A percentile compares a stretch with the other conserved stretches of the same genome.
phyloP scores from a whole-genome alignment of 2,888 invertebrate genomes.

The Odontocerum albicorne region DNA sequence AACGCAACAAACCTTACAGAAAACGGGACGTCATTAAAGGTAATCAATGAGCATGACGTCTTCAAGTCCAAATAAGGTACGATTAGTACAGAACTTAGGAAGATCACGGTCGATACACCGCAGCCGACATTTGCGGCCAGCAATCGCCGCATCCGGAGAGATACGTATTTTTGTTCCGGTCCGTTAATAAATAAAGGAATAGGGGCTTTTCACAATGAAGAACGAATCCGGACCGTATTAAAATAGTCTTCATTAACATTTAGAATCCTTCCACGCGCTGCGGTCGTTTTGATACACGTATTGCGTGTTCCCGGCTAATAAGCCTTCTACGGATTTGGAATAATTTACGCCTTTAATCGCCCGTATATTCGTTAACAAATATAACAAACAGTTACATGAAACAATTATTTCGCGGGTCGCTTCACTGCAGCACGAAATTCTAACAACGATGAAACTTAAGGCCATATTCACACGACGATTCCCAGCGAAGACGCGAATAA shows the following conservation, averaged over 20 bases:
- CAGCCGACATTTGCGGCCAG: too few species aligned
- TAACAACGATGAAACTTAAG: not conserved
- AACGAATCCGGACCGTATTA: not conserved
- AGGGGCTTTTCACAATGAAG: too few species aligned
- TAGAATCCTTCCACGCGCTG: constrained; percentile 11
- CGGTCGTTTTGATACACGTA: constrained; percentile 21
- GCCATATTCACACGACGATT: not conserved
- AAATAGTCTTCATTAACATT: constrained; percentile 26
- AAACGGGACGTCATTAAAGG: too few species aligned
- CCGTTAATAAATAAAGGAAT: too few species aligned
- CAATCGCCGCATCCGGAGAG: too few species aligned
- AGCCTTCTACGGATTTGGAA: constrained; percentile 26
- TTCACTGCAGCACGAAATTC: not conserved
- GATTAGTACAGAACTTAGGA: too few species aligned
- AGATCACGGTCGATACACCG: too few species aligned
- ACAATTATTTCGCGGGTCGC: constrained; percentile 13
- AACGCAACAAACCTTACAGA: too few species aligned
- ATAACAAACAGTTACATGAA: constrained; percentile 18
- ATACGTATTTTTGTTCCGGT: too few species aligned
- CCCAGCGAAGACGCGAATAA: not conserved
- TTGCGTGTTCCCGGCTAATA: constrained; percentile 33
- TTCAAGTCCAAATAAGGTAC: too few species aligned
- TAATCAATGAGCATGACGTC: too few species aligned
- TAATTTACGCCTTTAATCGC: constrained; percentile 35
- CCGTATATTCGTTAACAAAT: constrained; percentile 27